Evolutionary conservation across 1,140 invertebrate species (phyloP).

Genomic region (Drosophila suzukii): DNA sequence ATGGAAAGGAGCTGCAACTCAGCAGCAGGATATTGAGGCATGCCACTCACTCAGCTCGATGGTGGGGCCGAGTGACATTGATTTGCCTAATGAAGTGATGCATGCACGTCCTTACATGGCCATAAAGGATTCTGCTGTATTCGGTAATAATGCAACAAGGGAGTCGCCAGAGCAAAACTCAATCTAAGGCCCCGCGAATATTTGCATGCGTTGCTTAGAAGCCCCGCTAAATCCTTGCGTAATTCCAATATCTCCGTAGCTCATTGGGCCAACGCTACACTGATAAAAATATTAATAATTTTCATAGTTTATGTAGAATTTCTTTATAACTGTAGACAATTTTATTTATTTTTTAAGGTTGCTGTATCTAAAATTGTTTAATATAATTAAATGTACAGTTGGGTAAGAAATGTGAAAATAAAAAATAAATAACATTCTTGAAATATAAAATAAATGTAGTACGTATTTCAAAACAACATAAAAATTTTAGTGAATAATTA

Average conservation of each 20-base stretch:
- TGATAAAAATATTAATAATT: no score
- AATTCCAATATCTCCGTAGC: conserved; percentile 64
- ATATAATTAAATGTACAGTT: no score
- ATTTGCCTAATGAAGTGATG: conserved; percentile 77
- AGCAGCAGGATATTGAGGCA: conserved; percentile 55
- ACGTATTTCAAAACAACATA: no score
- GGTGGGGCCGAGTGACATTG: conserved; percentile 44
- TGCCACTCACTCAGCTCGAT: conserved; percentile 20
- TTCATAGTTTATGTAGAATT: no score
- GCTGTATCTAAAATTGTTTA: no score
- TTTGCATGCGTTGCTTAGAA: conserved; percentile 33
- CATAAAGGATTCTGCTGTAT: conserved; percentile 4
- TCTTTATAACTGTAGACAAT: no score
- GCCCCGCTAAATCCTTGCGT: conserved; percentile 46
- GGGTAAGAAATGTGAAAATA: no score
- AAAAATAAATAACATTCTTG: no score
- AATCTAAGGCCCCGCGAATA: conserved; percentile 18
- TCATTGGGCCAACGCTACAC: conserved; percentile 3
- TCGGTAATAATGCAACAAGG: conserved; percentile 14
- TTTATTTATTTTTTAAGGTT: no score
- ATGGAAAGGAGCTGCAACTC: conserved; percentile 30
- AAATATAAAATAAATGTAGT: no score
- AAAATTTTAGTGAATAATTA: no score
- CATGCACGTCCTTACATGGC: conserved; percentile 24
- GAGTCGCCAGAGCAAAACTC: conserved; percentile 10